These are phyloP conservation scores for Tachina grossa DNA, from an alignment of 2,888 invertebrate species.

Conservation along the genomic window DNA sequence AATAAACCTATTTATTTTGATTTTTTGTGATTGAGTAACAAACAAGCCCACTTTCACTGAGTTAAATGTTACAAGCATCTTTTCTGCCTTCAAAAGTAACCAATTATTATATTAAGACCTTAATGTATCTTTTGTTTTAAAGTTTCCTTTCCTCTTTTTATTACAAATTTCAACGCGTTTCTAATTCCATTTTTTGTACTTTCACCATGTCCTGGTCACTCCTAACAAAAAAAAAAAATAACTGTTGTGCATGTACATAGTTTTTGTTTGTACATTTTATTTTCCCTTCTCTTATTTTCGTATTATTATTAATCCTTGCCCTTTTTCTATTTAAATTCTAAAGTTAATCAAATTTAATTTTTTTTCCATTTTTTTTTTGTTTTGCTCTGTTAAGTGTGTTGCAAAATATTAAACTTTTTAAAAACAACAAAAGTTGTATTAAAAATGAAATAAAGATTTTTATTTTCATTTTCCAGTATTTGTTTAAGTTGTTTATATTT, in stretches of 20 bases:
- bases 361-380: neutral
- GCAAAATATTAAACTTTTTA: slow-evolving; percentile 46
- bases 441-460: slow-evolving; percentile 30
- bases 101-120: too few relatives aligned
- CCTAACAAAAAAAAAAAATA: neutral
- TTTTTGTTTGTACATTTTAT: neutral
- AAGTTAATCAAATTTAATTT: slow-evolving; percentile 58
- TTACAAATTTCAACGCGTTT: neutral
- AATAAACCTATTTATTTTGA: too few relatives aligned
- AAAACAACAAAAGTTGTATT: slow-evolving; percentile 22
- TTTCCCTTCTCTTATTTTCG: slow-evolving; percentile 30
- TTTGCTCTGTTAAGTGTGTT: slow-evolving; percentile 16
- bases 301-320: slow-evolving; percentile 49
- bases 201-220: slow-evolving; percentile 10
- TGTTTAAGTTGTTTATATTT: slow-evolving; percentile 14
- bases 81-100: too few relatives aligned
- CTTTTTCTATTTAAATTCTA: slow-evolving; percentile 44
- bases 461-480: neutral
- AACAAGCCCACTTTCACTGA: too few relatives aligned
- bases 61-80: too few relatives aligned
- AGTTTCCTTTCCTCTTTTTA: neutral
- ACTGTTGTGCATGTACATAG: slow-evolving; percentile 3
- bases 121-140: neutral
- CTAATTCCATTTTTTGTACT: neutral
- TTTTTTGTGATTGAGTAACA: too few relatives aligned